Evolutionary conservation across 1,140 invertebrate species (phyloP), one percentile per base, ranked within the genome.

Genomic region (Aradophagus sp.): DNA sequence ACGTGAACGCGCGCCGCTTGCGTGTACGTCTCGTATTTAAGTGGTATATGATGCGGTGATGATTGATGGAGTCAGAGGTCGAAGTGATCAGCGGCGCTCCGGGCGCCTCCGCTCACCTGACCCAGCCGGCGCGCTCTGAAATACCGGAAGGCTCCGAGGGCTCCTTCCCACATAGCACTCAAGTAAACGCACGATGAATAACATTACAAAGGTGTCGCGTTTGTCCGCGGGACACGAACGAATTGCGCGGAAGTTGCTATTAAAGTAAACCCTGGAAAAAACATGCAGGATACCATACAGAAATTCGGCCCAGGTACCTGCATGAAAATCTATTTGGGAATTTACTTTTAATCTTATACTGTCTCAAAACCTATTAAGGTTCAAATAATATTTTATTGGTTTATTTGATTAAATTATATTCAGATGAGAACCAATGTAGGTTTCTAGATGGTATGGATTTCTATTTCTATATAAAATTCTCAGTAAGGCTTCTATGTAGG

Each of bases 31-130:
- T 38, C 17, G 47, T 38, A 69, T 78, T 77, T 81, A 83, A 84
- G 80, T 77, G 76, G 80, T 83, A 79, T 84, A 82, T 84, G 83
- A 84, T 84, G 83, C 83, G 82, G 78, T 77, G 81, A 83, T 83
- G 81, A 84, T 83, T 83, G 81, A 84, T 84, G 81, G 78, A 81
- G 82, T 83, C 79, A 53, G 41, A 69, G 81, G 80, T 83, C 80
- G 79, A 81, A 82, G 79, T 82, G 80, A 84, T 84, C 82, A 81
- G 80, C 81, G 80, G 81, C 80, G 80, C 82, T 79, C 77, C 79
- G 73, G 81, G 82, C 80, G 77, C 73, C 77, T 74, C 31, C 73
- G 52, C 78, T 81, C 80, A 82, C 79, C 81, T 81, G 77, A 81
- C 80, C 56, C 69, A 72, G 52, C 63, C 53, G 55, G 72, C 68